Evolutionary conservation across 2,888 invertebrate species (phyloP).

Genomic region (Ceramica pisi): DNA sequence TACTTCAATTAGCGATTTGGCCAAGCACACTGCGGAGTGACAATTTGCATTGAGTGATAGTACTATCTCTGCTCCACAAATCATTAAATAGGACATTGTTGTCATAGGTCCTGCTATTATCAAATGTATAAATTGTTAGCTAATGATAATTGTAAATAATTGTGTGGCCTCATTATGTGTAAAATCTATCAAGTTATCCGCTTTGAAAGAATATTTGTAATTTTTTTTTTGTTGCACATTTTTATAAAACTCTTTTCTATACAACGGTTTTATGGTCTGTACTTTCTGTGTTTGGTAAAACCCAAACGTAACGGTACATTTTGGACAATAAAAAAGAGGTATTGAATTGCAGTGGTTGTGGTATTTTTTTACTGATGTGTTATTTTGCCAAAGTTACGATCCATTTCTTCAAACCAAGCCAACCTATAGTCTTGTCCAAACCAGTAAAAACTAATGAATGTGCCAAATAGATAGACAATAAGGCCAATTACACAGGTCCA

Average conservation of each 20-base stretch:
- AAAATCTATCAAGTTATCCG: constrained; percentile 23
- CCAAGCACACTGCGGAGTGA: constrained; percentile 79
- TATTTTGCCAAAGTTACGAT: not conserved
- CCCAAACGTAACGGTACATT: constrained; percentile 18
- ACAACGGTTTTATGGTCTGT: not conserved
- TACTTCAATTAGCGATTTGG: constrained; percentile 84
- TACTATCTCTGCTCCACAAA: constrained; percentile 80
- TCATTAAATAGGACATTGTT: constrained; percentile 75
- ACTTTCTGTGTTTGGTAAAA: constrained; percentile 15
- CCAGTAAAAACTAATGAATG: not conserved
- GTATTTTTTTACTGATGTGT: not conserved
- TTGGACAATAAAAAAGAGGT: constrained; percentile 5
- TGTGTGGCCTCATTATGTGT: constrained; percentile 44
- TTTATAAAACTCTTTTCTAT: not conserved
- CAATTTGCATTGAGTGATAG: constrained; percentile 87
- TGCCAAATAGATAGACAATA: constrained; percentile 49
- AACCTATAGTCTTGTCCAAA: not conserved
- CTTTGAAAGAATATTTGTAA: not conserved
- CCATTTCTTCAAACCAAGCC: not conserved
- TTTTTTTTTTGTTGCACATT: not conserved
- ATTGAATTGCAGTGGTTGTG: not conserved
- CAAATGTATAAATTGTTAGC: constrained; percentile 67
- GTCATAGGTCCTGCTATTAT: constrained; percentile 75
- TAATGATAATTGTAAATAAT: constrained; percentile 59
- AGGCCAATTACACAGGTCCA: constrained; percentile 36